A percentile compares a stretch with the other conserved stretches of the same genome.
phyloP scores from a whole-genome alignment of 2,113 vertebrate genomes.

The Arenaria interpres region DNA sequence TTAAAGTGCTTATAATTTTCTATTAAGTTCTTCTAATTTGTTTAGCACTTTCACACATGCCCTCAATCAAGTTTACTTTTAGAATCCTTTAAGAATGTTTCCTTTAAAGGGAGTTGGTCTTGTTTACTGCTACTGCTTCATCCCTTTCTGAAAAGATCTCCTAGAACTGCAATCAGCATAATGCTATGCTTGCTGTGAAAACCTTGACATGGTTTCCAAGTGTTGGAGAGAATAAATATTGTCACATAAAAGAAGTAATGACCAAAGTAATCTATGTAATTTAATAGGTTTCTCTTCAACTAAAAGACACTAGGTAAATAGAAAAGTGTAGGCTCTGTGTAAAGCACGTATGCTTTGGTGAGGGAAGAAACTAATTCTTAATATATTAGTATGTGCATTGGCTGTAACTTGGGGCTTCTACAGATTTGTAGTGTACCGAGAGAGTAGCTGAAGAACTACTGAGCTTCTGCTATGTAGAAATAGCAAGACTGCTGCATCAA shows the following conservation, averaged over 20 bases:
- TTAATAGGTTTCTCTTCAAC: background rate
- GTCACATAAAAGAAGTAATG: background rate
- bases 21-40: constrained; percentile 46
- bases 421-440: background rate
- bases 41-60: constrained; percentile 23
- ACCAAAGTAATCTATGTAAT: background rate
- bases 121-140: background rate
- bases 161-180: background rate
- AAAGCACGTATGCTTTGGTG: background rate
- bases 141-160: background rate
- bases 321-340: background rate
- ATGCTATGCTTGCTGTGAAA: background rate
- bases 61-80: constrained; percentile 1
- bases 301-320: background rate
- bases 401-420: background rate
- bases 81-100: constrained; percentile 4
- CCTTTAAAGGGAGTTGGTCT: background rate
- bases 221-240: background rate
- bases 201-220: background rate
- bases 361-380: background rate
- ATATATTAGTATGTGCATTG: background rate
- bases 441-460: background rate
- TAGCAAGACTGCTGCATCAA: background rate
- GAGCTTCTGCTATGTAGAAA: background rate
- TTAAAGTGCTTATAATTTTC: constrained; percentile 44